Base-by-base conservation (phyloP, 2,888 invertebrate species). In the Adineta ricciae region DNA sequence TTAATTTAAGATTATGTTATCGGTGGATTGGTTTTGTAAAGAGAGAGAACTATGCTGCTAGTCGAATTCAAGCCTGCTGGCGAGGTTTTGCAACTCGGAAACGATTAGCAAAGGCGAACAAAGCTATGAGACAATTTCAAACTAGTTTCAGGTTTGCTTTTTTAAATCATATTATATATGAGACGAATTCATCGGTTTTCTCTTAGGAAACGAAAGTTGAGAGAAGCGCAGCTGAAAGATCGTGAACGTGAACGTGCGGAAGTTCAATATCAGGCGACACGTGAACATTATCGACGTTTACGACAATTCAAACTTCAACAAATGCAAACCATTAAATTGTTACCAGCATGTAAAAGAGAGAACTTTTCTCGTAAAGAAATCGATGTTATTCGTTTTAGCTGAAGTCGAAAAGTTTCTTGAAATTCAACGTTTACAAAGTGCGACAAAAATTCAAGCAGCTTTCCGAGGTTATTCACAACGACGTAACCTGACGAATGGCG, bases 331-430 rank as follows among this genome's bases (percentile, higher is more conserved):
- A 73, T 73, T 41, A 21, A 73, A 73, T 73, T 41, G 4, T 41
- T 73, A 73, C 73, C 73, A 11, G 73, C 73, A 36, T 73, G 73
- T 73, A 73, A 73, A n/a, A n/a, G 2, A 5, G 1, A 21, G 0
- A 7, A 2, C 8, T 46, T 46, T 46, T 46, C 11, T 46, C 11
- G 46, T 8, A 11, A 46, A 46, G n/a, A n/a, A n/a, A n/a, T n/a
- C n/a, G n/a, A n/a, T n/a, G n/a, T n/a, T n/a, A n/a, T n/a, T n/a
- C n/a, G n/a, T n/a, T n/a, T 36, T 72, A 73, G 73, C 73, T 73
- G 73, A 73, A 73, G 38, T 73, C 8, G 73, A 73, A 73, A 73
- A 73, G 38, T 73, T 38, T 73, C 73, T 73, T 73, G 73, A 73
- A 73, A 16, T 41, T 36, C 41, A 36, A 38, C 73, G 73, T 73